Conservation (phyloP, 2,888 invertebrate species). For the Drosophila quasianomalipes region DNA sequence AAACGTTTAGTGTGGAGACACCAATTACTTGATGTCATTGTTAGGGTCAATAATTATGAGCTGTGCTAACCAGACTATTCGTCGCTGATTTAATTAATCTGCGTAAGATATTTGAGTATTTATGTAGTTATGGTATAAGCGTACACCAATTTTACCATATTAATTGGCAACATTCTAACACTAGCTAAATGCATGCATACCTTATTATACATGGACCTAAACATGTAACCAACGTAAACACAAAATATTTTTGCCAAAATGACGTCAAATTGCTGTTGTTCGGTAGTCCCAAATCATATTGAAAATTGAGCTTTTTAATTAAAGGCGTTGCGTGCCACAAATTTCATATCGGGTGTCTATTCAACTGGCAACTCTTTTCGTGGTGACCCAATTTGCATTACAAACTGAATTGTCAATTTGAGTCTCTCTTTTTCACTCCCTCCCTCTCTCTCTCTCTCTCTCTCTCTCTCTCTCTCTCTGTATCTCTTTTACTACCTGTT, state of each 20-base stretch:
- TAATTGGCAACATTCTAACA: background rate
- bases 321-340: constrained; percentile 1
- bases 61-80: no score
- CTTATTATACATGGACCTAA: background rate
- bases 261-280: background rate
- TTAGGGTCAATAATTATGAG: background rate
- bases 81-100: no score
- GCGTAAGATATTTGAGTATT: background rate
- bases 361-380: background rate
- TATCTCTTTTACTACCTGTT: background rate
- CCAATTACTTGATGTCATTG: background rate
- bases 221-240: background rate
- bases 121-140: background rate
- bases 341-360: background rate
- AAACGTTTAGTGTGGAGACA: background rate
- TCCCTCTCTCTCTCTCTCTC: background rate
- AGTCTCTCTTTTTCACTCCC: background rate
- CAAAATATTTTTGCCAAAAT: background rate
- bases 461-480: background rate
- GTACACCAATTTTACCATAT: background rate
- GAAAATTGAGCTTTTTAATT: constrained; percentile 2
- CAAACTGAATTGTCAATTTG: constrained; percentile 3
- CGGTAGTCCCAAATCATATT: background rate
- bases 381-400: constrained; percentile 15
- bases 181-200: background rate